Evolutionary conservation across 2,113 vertebrate genomes (phyloP), one percentile per base, ranked within the genome.

Genomic region (Protobothrops flavoviridis): DNA sequence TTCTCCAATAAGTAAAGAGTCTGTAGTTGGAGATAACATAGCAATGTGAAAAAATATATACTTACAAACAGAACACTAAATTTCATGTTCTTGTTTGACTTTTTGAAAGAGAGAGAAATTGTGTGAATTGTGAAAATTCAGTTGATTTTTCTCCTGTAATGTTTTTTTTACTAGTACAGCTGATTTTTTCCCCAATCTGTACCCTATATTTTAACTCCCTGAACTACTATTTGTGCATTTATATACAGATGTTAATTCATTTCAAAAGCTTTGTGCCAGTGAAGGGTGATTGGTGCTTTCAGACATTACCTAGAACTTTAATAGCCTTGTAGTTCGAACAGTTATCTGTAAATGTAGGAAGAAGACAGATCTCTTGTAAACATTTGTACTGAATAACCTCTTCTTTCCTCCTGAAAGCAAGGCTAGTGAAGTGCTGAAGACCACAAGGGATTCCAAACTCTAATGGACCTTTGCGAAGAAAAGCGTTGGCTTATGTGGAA

Each of bases 401-500:
- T 98, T 96, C 96, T 97, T 97, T 97, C 97, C 97, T 96, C 96
- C 96, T 94, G 97, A 97, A 97, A 98, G 96, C 97, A 97, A 98
- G 97, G 97, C 97, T 97, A 97, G 96, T 97, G 97, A 97, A 98
- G 97, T 97, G 95, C 96, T 94, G 97, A 97, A 96, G 97, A 97
- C 96, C 96, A 97, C 96, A 95, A 91, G 96, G 97, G 96, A 98
- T 98, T 97, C 95, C 97, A 95, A 98, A 97, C 96, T 97, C 97
- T 97, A 96, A 97, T 96, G 97, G 98, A 98, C 98, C 97, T 97
- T 97, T 98, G 97, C 97, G 96, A 98, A 98, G 97, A 98, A 96
- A 97, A 98, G 96, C 96, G 96, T 96, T 97, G 94, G 97, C 97
- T 98, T 96, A 93, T 97, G 97, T 98, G 97, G 97, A 98, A 96